A percentile compares a stretch with the other conserved stretches of the same genome.
phyloP scores from a whole-genome alignment of 2,888 invertebrate genomes.

The Rhaphigaster nebulosa region DNA sequence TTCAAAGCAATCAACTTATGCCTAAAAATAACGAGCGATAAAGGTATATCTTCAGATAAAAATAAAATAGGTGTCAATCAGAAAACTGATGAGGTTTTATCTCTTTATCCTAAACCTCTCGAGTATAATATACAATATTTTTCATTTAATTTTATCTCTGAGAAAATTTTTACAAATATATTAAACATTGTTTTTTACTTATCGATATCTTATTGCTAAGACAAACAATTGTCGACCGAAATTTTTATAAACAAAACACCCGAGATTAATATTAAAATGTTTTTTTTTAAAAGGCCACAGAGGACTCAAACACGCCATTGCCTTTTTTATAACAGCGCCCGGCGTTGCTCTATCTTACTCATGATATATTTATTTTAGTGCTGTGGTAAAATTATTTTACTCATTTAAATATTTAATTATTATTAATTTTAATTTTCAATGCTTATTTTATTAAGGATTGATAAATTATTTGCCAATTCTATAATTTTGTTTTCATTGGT shows the following conservation, averaged over 20 bases:
- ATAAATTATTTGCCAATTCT: too few species aligned
- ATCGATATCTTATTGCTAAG: neutral
- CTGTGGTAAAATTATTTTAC: too few species aligned
- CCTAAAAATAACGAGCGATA: neutral
- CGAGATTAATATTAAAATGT: neutral
- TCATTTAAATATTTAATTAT: too few species aligned
- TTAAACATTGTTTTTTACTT: conserved; percentile 10
- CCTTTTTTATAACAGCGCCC: too few species aligned
- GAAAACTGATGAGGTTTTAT: neutral
- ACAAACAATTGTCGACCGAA: neutral
- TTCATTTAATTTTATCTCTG: conserved; percentile 1
- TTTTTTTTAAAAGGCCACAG: too few species aligned
- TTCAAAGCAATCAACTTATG: neutral
- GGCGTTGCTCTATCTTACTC: too few species aligned
- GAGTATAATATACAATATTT: neutral
- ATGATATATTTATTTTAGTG: too few species aligned
- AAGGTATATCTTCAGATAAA: neutral
- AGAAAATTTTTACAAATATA: neutral
- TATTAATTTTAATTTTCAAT: too few species aligned
- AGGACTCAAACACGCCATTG: too few species aligned
- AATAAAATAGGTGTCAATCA: conserved; percentile 31
- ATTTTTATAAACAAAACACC: neutral
- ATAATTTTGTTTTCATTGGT: too few species aligned
- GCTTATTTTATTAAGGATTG: too few species aligned
- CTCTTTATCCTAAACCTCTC: conserved; percentile 31